Base-by-base conservation (phyloP, 1,140 invertebrate species). In the Nixonia krombeini region DNA sequence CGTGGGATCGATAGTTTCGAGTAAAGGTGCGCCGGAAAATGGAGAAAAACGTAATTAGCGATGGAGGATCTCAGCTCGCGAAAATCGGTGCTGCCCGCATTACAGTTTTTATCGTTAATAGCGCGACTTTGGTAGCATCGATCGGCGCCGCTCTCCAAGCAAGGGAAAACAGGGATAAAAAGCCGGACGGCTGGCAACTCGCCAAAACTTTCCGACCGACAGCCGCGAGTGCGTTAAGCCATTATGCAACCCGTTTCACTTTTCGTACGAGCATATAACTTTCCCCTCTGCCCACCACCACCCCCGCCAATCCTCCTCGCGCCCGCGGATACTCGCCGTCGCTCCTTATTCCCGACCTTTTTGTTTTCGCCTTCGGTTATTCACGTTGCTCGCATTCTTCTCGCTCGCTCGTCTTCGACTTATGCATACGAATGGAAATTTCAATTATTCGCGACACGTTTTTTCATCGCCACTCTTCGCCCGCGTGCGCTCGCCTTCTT, bases 231-330 rank as follows among this genome's bases (percentile, higher is more conserved):
- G 67, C 61, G 61, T 70, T 65, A 70, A 70, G 61, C 67, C 61
- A 70, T 70, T 70, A 70, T 70, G 61, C 61, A 65, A 70, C 62
- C 65, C 67, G 68, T 70, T 71, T 71, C 63, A 66, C 57, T 71
- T 66, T 63, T 58, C 68, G 61, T 63, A 57, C 68, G 58, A 58
- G 61, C 52, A 56, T 70, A 70, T 62, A 65, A 57, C 52, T 58
- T 53, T 57, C 38, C 56, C 57, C 49, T 29, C 31, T 17, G 35
- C 26, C 25, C 29, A 23, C 51, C 25, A 41, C 33, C 29, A 46
- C 44, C n/a, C n/a, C 29, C n/a, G n/a, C n/a, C n/a, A n/a, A n/a
- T n/a, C n/a, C n/a, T 42, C 40, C 26, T 18, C 38, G 21, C 38
- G 0, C 16, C 6, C 18, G 26, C 40, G 21, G 17, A 42, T 42